Percentiles rank a stretch among this genome's conserved stretches.
Evolutionary conservation across 2,113 vertebrate genomes (phyloP).

Genomic region (Alethe diademata): DNA sequence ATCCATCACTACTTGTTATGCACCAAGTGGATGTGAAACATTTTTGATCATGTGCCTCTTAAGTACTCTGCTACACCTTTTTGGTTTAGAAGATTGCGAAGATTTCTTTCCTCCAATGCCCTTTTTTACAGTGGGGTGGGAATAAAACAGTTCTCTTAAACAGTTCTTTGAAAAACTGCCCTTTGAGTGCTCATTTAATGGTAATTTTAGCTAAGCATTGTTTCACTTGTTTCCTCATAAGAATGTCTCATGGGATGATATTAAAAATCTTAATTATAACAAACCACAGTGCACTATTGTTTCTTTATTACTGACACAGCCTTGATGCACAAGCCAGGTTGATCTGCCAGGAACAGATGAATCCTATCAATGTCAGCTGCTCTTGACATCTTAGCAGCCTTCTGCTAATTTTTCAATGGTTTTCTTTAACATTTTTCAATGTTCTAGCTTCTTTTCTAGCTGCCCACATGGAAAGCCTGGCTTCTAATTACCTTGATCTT

Average conservation of each 20-base stretch:
- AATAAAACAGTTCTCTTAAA: background rate
- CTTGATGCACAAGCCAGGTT: background rate
- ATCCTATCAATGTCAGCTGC: background rate
- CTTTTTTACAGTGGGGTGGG: background rate
- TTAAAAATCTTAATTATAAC: background rate
- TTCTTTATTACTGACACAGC: background rate
- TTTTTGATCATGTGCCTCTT: background rate
- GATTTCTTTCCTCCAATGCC: background rate
- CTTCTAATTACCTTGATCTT: background rate
- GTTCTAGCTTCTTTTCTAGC: background rate
- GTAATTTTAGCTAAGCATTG: background rate
- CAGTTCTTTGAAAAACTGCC: background rate
- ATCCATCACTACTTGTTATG: background rate
- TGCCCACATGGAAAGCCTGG: fast-evolving
- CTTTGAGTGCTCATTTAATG: background rate
- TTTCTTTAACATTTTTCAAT: background rate
- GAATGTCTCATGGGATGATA: background rate
- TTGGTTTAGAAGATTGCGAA: background rate
- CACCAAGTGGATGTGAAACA: background rate
- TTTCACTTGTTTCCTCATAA: background rate
- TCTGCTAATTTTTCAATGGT: background rate
- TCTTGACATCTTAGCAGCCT: background rate
- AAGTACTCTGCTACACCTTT: background rate
- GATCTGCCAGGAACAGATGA: background rate
- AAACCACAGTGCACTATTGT: background rate